Evolutionary conservation across 2,113 vertebrate genomes (phyloP).

Genomic region (Pelecanus crispus): DNA sequence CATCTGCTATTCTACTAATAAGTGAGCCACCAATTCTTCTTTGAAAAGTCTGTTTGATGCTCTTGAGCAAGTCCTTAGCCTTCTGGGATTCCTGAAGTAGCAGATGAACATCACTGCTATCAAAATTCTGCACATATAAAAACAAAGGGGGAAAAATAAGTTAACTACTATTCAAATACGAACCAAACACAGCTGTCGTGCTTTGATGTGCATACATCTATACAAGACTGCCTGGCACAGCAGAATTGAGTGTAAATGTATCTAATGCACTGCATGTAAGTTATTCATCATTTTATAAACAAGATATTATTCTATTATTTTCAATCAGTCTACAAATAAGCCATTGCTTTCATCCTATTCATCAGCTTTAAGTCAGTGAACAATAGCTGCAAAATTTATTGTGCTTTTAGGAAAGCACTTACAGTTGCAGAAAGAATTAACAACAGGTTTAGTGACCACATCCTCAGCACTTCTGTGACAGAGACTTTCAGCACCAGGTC

Average conservation of each 20-base stretch:
- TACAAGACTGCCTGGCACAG: neutral
- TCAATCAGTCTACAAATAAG: neutral
- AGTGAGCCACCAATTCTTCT: constrained; percentile 33
- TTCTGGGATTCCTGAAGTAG: constrained; percentile 70
- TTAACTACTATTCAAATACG: neutral
- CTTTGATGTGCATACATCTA: neutral
- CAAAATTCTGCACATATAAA: constrained; percentile 48
- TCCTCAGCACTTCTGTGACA: neutral
- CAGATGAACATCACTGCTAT: constrained; percentile 66
- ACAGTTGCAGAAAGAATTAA: neutral
- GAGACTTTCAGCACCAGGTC: neutral
- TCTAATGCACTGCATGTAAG: neutral
- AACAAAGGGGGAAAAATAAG: neutral
- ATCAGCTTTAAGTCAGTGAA: neutral
- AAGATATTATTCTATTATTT: neutral
- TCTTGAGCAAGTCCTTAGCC: constrained; percentile 65
- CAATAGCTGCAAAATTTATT: neutral
- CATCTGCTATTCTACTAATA: constrained; percentile 39
- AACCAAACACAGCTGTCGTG: neutral
- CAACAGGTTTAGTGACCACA: neutral
- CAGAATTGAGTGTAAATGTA: neutral
- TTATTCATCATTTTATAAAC: neutral
- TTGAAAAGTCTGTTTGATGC: constrained; percentile 48
- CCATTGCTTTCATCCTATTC: neutral
- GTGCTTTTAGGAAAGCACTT: neutral